These are phyloP conservation scores for Oscheius sp. DNA, from an alignment of 2,888 invertebrate species.

Conservation along the genomic window DNA sequence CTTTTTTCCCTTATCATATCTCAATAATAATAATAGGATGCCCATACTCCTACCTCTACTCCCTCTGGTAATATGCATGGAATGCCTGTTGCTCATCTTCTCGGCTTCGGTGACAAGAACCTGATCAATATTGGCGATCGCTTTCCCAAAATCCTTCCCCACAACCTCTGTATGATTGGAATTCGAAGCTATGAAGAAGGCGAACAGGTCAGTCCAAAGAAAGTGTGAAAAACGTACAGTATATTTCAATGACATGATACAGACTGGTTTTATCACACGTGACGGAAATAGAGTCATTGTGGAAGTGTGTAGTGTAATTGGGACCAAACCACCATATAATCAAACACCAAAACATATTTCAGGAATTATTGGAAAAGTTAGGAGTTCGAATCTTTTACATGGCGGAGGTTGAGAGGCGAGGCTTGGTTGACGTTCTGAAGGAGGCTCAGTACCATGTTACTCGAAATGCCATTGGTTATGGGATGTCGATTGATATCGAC, in stretches of 20 bases:
- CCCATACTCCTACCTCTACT: conserved; percentile 57
- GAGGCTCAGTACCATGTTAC: conserved; percentile 58
- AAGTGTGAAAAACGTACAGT: too few species aligned
- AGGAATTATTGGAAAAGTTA: conserved; percentile 58
- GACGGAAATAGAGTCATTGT: neutral
- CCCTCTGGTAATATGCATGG: conserved; percentile 64
- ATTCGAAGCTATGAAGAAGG: conserved; percentile 59
- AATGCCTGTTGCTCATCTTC: conserved; percentile 65
- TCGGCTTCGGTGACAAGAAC: conserved; percentile 57
- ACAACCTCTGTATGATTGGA: conserved; percentile 61
- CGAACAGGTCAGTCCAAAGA: conserved; percentile 54
- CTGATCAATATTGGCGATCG: conserved; percentile 48
- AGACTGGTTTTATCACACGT: neutral
- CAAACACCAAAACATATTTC: neutral
- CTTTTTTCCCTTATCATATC: neutral
- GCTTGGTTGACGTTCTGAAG: conserved; percentile 57
- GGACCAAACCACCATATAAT: neutral
- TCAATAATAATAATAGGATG: conserved; percentile 43
- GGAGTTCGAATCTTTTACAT: conserved; percentile 63
- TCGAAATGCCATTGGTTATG: conserved; percentile 59
- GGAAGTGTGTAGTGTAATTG: neutral
- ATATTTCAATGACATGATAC: conserved; percentile 1
- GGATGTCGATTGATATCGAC: conserved; percentile 64
- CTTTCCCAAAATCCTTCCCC: conserved; percentile 56
- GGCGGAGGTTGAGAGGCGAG: conserved; percentile 57